Percentiles rank a stretch among this genome's conserved stretches.
Conservation (phyloP, 92 coral and sea anemone genomes). For the Porites rus region DNA sequence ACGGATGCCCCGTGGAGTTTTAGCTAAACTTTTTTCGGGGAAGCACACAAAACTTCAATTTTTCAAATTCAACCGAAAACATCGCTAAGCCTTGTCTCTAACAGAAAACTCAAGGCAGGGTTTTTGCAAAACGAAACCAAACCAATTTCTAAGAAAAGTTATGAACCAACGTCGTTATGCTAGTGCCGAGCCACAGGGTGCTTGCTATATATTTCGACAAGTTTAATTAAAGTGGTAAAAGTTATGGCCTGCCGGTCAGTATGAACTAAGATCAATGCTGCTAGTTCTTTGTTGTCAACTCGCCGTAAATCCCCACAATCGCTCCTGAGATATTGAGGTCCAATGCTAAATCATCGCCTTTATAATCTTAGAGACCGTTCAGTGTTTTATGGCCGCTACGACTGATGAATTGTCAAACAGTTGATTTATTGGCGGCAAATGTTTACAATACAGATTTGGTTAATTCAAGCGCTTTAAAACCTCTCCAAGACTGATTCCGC, state of each 20-base stretch:
- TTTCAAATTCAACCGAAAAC: not conserved
- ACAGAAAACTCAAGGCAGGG: not conserved
- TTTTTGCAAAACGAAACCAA: not conserved
- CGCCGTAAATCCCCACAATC: not conserved
- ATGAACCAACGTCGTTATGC: constrained; percentile 6
- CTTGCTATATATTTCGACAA: not conserved
- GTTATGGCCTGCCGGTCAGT: constrained; percentile 3
- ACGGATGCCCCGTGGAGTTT: constrained; percentile 23
- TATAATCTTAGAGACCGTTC: not conserved
- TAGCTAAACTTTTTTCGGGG: not conserved
- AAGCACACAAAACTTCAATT: not conserved
- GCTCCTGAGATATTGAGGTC: not conserved
- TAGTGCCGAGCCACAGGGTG: constrained; percentile 16
- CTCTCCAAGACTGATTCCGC: not conserved
- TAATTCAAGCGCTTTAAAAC: not conserved
- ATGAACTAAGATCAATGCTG: constrained; percentile 1
- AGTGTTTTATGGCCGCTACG: not conserved
- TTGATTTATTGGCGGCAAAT: constrained; percentile 23
- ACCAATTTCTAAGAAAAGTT: not conserved
- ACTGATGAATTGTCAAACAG: not conserved
- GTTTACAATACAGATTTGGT: not conserved
- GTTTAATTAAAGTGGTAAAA: constrained; percentile 38
- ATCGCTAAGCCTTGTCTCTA: not conserved
- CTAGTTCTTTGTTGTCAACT: constrained; percentile 10
- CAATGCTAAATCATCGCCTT: constrained; percentile 9